Evolutionary conservation across 2,113 vertebrate species (phyloP).

Genomic region (Ancistrus triradiatus): DNA sequence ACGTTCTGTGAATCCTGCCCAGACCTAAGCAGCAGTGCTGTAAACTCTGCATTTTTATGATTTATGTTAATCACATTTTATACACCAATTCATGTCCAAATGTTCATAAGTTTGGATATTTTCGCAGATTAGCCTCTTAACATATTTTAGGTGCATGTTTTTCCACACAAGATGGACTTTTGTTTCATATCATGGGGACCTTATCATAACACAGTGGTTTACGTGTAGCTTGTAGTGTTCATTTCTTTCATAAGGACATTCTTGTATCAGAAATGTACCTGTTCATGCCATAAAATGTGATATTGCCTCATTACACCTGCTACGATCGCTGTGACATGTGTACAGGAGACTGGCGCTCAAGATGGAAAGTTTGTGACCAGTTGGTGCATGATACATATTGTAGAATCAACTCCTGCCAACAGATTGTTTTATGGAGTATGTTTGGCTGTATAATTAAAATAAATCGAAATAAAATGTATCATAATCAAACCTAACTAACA

Average conservation of each 20-base stretch:
- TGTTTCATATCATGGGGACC: slow-evolving; percentile 5
- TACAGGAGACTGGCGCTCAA: too few species aligned
- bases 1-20: too few species aligned
- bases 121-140: neutral
- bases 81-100: slow-evolving; percentile 1
- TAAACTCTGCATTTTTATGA: neutral
- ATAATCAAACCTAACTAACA: neutral
- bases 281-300: too few species aligned
- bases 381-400: too few species aligned
- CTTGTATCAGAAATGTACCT: too few species aligned
- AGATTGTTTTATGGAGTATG: too few species aligned
- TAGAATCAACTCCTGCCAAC: too few species aligned
- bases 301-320: too few species aligned
- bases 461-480: neutral
- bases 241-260: too few species aligned
- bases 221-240: neutral
- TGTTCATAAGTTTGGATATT: neutral
- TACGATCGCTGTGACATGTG: too few species aligned
- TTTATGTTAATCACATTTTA: slow-evolving; percentile 5
- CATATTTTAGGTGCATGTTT: slow-evolving; percentile 11
- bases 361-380: too few species aligned
- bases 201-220: slow-evolving; percentile 18
- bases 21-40: neutral
- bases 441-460: neutral
- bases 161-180: neutral